These are phyloP conservation scores for Champsocephalus gunnari DNA, from an alignment of 2,797 vertebrate genomes.

Conservation along the genomic window DNA sequence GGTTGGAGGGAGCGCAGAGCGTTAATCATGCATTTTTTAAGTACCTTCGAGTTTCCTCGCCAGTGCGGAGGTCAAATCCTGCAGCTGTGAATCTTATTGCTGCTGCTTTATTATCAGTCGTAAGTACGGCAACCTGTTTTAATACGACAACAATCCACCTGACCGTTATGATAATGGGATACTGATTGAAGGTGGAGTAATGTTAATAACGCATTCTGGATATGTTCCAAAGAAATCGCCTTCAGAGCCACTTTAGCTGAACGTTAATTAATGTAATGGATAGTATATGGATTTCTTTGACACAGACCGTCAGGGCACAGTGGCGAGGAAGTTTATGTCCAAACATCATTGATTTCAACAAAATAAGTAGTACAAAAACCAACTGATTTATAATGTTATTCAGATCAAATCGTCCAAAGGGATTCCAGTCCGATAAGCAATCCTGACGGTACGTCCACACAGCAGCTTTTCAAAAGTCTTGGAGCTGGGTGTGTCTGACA, in stretches of 20 bases:
- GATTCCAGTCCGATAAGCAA: conserved; percentile 36
- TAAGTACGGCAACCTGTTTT: not conserved
- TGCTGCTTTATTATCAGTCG: not conserved
- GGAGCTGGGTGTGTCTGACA: too few species aligned
- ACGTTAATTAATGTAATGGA: conserved; percentile 40
- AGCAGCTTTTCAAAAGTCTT: too few species aligned
- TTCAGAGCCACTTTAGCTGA: conserved; percentile 20
- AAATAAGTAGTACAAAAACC: conserved; percentile 13
- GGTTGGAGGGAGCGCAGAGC: conserved; percentile 13
- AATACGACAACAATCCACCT: not conserved
- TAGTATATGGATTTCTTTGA: conserved; percentile 48
- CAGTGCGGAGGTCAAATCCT: not conserved
- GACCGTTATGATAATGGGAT: not conserved
- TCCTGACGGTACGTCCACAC: not conserved
- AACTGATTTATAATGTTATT: conserved; percentile 29
- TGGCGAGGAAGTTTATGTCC: conserved; percentile 13
- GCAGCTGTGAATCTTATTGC: not conserved
- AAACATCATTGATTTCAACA: conserved; percentile 27
- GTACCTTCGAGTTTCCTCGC: not conserved
- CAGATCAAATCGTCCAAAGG: conserved; percentile 39
- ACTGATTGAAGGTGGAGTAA: conserved; percentile 31
- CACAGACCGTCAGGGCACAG: conserved; percentile 18
- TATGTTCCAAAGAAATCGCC: conserved; percentile 9
- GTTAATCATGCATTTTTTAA: conserved; percentile 20
- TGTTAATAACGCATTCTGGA: conserved; percentile 40